Evolutionary conservation across 2,113 vertebrate genomes (phyloP), one percentile per base, ranked within the genome.

Genomic region (Platycercus adscitus): DNA sequence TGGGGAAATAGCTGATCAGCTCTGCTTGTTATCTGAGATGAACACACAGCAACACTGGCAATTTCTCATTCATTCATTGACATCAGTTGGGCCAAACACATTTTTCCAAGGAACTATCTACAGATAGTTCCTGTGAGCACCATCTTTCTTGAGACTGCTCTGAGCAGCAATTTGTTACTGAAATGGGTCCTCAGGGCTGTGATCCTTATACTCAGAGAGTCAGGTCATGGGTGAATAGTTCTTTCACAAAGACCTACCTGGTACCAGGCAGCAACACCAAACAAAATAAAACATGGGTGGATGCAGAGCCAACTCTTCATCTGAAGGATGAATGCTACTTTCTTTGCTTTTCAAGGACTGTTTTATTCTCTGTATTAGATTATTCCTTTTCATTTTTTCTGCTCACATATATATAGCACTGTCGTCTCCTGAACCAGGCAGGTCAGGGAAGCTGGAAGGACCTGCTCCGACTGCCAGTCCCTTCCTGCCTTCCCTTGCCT

Each of bases 191-290:
- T n/a, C 4, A 11, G 25, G n/a, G 31, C n/a, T 81, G 37, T 41
- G 43, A 56, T 44, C 11, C n/a, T 3, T 2, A 44, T 11, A 20
- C 24, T 43, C 0, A 0, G 29, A 72, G 11, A 26, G 24, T 1
- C 1, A 6, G 56, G 61, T 35, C 1, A 1, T 0, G 0, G 10
- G 7, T 24, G 26, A 7, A 13, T 5, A 28, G 13, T 9, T 65
- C 20, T 44, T 91, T 87, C 69, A 37, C 41, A 46, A 6, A 64
- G 55, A n/a, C 13, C 24, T 49, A 31, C 75, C 52, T 8, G 56
- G 16, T 11, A 55, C 14, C 2, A 3, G 17, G 14, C 52, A 55
- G 37, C 1, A 1, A 58, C 20, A 53, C 7, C 28, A 61, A 37
- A 2, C 0, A 0, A 61, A 53, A 66, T n/a, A 39, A 1, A 49